phyloP scores from a whole-genome alignment of 2,797 vertebrate genomes.

The Chiloscyllium punctatum region DNA sequence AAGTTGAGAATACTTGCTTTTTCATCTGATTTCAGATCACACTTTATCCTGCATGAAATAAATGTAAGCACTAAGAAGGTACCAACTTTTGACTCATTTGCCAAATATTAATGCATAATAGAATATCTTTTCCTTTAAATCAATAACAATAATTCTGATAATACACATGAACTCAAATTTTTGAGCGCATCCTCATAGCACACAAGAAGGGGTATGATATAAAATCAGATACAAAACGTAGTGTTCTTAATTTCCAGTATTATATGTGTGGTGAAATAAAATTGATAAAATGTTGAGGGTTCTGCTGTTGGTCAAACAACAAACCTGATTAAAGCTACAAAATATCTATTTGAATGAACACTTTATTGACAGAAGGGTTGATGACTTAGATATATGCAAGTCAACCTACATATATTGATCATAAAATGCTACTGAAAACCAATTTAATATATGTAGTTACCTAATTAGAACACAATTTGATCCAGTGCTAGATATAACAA shows the following conservation, averaged over 20 bases:
- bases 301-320: background rate
- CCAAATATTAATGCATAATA: background rate
- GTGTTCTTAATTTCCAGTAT: background rate
- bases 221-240: slow-evolving; percentile 47
- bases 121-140: background rate
- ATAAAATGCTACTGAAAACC: background rate
- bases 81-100: background rate
- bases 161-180: background rate
- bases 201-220: background rate
- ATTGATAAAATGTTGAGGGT: background rate
- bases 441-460: no score
- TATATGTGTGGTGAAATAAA: background rate
- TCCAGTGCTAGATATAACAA: no score
- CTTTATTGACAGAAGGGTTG: background rate
- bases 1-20: no score
- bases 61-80: background rate
- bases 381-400: background rate
- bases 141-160: background rate
- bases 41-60: no score
- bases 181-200: background rate
- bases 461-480: background rate
- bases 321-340: background rate
- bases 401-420: background rate
- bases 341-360: background rate
- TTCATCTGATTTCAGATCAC: no score